phyloP scores from a whole-genome alignment of 1,140 invertebrate species.

The Calycopis cecrops region DNA sequence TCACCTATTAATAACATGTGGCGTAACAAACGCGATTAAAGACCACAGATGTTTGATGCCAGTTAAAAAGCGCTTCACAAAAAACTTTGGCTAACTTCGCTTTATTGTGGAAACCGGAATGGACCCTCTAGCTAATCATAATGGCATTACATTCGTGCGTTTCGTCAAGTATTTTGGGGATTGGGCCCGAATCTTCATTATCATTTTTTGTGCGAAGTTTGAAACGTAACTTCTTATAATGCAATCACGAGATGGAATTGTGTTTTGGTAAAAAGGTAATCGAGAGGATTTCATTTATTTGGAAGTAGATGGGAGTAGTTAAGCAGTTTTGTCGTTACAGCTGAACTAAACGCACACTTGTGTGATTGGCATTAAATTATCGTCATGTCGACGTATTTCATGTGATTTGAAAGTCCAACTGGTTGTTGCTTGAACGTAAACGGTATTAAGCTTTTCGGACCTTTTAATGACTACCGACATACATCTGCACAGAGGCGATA shows the following conservation, averaged over 20 bases:
- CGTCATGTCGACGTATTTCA: no score
- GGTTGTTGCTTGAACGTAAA: no score
- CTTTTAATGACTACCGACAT: no score
- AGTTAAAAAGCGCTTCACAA: constrained; percentile 58
- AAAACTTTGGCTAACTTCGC: constrained; percentile 50
- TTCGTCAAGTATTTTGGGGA: constrained; percentile 60
- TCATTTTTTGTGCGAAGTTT: constrained; percentile 41
- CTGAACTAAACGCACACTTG: no score
- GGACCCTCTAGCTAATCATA: constrained; percentile 69
- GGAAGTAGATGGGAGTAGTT: no score
- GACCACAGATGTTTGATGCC: constrained; percentile 60
- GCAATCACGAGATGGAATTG: constrained; percentile 41
- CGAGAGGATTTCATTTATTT: no score
- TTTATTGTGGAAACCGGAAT: constrained; percentile 69
- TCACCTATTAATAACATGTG: constrained; percentile 61
- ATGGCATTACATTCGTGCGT: constrained; percentile 71
- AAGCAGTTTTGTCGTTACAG: no score
- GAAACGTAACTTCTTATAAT: constrained; percentile 49
- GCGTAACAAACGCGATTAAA: constrained; percentile 69
- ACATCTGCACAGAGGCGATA: no score
- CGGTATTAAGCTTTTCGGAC: no score
- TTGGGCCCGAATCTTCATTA: constrained; percentile 39
- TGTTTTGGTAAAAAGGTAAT: constrained; percentile 13
- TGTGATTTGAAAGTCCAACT: no score
- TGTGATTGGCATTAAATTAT: no score